Percentiles rank a stretch among this genome's conserved stretches.
Conservation (phyloP, 2,888 invertebrate genomes). For the Mantis religiosa region DNA sequence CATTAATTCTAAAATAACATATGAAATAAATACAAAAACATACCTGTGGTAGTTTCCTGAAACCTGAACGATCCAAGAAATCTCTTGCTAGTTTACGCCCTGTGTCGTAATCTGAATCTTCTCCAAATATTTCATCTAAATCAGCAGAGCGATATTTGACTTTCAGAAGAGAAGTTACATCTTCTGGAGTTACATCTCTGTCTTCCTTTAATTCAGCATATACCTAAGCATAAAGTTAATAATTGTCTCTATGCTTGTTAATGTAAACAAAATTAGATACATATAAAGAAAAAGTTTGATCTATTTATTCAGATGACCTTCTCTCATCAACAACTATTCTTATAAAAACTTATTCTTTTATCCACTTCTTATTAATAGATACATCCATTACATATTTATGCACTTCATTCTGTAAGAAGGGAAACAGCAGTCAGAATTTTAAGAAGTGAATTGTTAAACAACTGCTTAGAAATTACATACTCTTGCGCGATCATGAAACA, state of each 20-base stretch:
- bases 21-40: not conserved
- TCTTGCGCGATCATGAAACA: no score
- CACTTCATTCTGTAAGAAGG: no score
- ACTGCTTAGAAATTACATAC: no score
- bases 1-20: no score
- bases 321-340: no score
- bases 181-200: constrained; percentile 56
- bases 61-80: constrained; percentile 73
- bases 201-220: constrained; percentile 52
- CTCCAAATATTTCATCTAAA: constrained; percentile 74
- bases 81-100: constrained; percentile 77
- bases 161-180: constrained; percentile 66
- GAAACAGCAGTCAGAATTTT: no score
- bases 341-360: no score
- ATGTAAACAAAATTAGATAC: not conserved
- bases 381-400: no score
- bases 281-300: no score
- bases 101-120: constrained; percentile 87
- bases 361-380: no score
- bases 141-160: constrained; percentile 57
- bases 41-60: constrained; percentile 64
- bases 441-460: no score
- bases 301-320: no score
- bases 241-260: not conserved
- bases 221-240: constrained; percentile 42